These are phyloP conservation scores for Kryptolebias marmoratus DNA, from an alignment of 2,113 vertebrate genomes.

Conservation along the genomic window DNA sequence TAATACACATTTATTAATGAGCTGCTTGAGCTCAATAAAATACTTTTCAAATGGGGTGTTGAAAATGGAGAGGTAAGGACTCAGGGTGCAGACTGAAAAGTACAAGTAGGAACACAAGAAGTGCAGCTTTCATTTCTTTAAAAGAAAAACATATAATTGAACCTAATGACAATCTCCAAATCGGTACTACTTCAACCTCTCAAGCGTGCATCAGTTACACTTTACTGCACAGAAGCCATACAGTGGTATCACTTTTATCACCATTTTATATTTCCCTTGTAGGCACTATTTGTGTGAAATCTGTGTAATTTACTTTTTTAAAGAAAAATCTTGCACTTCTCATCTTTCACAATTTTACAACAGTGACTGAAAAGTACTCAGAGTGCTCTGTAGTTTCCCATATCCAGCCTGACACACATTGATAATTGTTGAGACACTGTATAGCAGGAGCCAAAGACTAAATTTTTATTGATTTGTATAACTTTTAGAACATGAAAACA, in stretches of 20 bases:
- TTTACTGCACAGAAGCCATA: neutral
- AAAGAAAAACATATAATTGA: constrained; percentile 1
- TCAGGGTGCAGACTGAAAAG: neutral
- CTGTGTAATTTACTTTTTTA: neutral
- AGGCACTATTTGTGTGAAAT: neutral
- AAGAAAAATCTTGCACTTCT: neutral
- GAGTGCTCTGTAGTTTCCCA: neutral
- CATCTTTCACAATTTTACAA: neutral
- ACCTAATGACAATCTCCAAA: neutral
- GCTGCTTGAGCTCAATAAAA: constrained; percentile 34
- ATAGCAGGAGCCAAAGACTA: no score
- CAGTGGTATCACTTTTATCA: neutral
- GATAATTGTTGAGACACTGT: no score
- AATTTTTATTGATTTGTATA: no score
- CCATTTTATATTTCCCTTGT: neutral
- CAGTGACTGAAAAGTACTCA: neutral
- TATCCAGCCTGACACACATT: no score
- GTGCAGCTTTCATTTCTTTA: neutral
- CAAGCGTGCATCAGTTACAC: constrained; percentile 2
- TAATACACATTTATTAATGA: constrained; percentile 47
- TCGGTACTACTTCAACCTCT: neutral
- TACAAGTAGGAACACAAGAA: neutral
- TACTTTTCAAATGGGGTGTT: constrained; percentile 46
- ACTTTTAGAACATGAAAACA: no score
- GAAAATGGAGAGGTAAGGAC: constrained; percentile 46